Evolutionary conservation across 2,113 vertebrate species (phyloP), one percentile per base, ranked within the genome.

Genomic region (Cyphomyrus discorhynchus): DNA sequence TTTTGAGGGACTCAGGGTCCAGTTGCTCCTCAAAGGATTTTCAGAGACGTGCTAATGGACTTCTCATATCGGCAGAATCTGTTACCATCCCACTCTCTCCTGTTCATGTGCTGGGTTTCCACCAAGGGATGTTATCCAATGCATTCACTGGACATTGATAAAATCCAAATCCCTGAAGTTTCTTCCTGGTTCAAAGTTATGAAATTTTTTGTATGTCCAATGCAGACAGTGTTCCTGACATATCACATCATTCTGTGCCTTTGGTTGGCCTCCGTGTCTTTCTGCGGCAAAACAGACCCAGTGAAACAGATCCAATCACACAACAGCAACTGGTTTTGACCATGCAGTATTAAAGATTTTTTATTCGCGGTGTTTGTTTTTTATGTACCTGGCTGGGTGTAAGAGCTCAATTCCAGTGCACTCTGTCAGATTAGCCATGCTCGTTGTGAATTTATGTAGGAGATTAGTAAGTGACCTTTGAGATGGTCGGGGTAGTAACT

Each of bases 391-490:
- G 74, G 74, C 74, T 80, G 39, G 35, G 35, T 80, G 3, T 80
- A 80, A 80, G 74, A 77, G 2, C 27, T 42, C 35, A 42, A 42
- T 80, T 42, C 35, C 74, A 19, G 74, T 80, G 31, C 17, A 89
- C 88, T 49, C 21, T 39, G 45, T 24, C 27, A 50, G 42, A 49
- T 46, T 86, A 85, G 21, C 56, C 82, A 89, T 50, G 56, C 83
- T 86, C 42, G 39, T 24, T 80, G 46, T 45, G 45, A 45, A 24
- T 86, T 50, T 52, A 87, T 24, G 45, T 27, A 15, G 19, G 56
- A 77, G 27, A 87, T 90, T 70, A 86, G 42, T 17, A 19, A 58
- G 4, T 90, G 83, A 86, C 53, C 89, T 89, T 80, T 89, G 52
- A n/a, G 24, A 35, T 24, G n/a, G n/a, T 82, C 21, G 42, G 56